Evolutionary conservation across 64 coral and sea anemone species (phyloP), one percentile per base, ranked within the genome.

Genomic region (Pachyseris speciosa): DNA sequence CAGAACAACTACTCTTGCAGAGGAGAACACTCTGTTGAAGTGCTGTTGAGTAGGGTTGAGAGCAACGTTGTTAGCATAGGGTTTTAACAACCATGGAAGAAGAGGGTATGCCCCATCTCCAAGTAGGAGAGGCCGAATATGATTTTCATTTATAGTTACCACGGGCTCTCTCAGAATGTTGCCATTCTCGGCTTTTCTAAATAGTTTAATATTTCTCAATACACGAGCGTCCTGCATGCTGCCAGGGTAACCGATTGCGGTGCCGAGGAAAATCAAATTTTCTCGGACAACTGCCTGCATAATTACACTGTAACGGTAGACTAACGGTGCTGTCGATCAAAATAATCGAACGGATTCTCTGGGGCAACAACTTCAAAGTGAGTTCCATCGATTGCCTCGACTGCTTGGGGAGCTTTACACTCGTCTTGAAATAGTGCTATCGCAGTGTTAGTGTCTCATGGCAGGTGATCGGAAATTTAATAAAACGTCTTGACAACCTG

Each of bases 41-140:
- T 36, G 48, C 31, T 41, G 86, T 76, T 88, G 33, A 27, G 47
- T 26, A 31, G 52, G 29, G 72, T 33, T 79, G 60, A 89, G 71
- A 47, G 37, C 78, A 12, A 50, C 58, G 38, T 67, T 90, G 49
- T 67, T 81, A 15, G 73, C 70, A 51, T 90, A 80, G 45, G 75
- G 87, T 33, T 78, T 90, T 64, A 90, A 69, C 29, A 90, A 58
- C 74, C 74, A 90, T 37, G 87, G 75, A 16, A 90, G 37, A 69
- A 90, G 63, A 24, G 87, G 74, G 38, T 90, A 90, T 12, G 74
- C 87, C 25, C 87, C 87, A 81, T 90, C 87, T 30, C 73, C 87
- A 80, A 80, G 41, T 10, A 90, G 42, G 17, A 90, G 49, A 49
- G 87, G 87, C 29, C 74, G 64, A 40, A 90, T 69, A 49, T 67